Conservation (phyloP, 2,888 invertebrate genomes). For the Dioctria linearis region DNA sequence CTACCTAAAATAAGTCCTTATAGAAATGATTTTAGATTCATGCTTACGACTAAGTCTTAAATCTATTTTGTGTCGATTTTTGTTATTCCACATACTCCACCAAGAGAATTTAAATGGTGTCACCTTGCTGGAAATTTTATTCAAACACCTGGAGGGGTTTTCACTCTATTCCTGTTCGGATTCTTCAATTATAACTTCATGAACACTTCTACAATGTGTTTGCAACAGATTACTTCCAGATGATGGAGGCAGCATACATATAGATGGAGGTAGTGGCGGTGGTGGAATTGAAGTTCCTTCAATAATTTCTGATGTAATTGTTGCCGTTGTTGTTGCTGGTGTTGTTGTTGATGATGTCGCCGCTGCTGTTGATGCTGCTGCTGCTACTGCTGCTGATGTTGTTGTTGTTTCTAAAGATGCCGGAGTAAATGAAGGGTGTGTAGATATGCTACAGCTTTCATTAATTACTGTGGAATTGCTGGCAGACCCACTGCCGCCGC, state of each 20-base stretch:
- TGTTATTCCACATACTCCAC: neutral
- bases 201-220: conserved; percentile 60
- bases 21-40: conserved; percentile 36
- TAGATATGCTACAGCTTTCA: conserved; percentile 7
- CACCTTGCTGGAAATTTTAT: neutral
- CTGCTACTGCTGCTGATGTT: too few relatives aligned
- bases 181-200: conserved; percentile 64
- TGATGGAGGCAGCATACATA: conserved; percentile 47
- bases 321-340: conserved; percentile 43
- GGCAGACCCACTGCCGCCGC: neutral
- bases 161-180: conserved; percentile 62
- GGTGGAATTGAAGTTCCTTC: conserved; percentile 45
- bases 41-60: conserved; percentile 31
- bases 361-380: neutral
- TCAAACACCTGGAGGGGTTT: neutral
- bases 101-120: conserved; percentile 7
- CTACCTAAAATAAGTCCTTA: conserved; percentile 47
- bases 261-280: conserved; percentile 52
- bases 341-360: neutral
- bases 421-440: neutral
- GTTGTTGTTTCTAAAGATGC: neutral
- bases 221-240: conserved; percentile 33
- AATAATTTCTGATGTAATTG: conserved; percentile 11
- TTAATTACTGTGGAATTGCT: conserved; percentile 20
- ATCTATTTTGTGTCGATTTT: conserved; percentile 25